Percentiles rank a stretch among this genome's conserved stretches.
phyloP scores from a whole-genome alignment of 1,140 invertebrate genomes.

The Hyphantria cunea region DNA sequence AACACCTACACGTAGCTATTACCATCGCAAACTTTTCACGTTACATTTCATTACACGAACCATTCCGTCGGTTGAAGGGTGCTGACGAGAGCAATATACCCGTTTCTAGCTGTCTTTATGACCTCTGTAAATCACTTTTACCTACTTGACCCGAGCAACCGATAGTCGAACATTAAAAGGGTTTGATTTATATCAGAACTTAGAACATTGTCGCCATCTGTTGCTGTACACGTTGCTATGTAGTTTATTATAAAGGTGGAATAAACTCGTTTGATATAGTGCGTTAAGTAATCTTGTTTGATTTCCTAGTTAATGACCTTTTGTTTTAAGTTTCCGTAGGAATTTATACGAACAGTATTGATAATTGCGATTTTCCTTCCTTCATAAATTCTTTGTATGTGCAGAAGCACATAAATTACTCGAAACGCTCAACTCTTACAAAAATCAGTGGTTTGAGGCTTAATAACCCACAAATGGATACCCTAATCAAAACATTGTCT shows the following conservation, averaged over 20 bases:
- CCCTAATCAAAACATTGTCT: too few species aligned
- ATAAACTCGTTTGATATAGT: conserved; percentile 32
- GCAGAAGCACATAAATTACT: too few species aligned
- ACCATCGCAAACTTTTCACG: conserved; percentile 29
- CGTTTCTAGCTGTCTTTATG: conserved; percentile 58
- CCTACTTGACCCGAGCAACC: conserved; percentile 60
- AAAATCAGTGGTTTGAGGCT: too few species aligned
- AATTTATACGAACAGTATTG: too few species aligned
- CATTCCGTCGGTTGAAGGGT: conserved; percentile 45
- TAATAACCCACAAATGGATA: too few species aligned
- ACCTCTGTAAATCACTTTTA: conserved; percentile 65
- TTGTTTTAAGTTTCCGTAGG: too few species aligned
- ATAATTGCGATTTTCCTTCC: too few species aligned
- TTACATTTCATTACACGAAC: conserved; percentile 31
- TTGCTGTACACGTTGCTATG: conserved; percentile 48
- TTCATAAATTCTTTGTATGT: too few species aligned
- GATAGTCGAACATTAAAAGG: conserved; percentile 73
- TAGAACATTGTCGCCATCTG: conserved; percentile 71
- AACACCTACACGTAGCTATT: conserved; percentile 5
- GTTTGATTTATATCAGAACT: conserved; percentile 73
- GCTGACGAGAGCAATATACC: conserved; percentile 62
- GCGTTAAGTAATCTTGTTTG: conserved; percentile 13
- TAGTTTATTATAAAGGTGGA: conserved; percentile 64
- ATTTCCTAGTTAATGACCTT: background rate
- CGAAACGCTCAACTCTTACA: too few species aligned